phyloP scores from a whole-genome alignment of 2,888 invertebrate genomes.

The Busseola fusca region DNA sequence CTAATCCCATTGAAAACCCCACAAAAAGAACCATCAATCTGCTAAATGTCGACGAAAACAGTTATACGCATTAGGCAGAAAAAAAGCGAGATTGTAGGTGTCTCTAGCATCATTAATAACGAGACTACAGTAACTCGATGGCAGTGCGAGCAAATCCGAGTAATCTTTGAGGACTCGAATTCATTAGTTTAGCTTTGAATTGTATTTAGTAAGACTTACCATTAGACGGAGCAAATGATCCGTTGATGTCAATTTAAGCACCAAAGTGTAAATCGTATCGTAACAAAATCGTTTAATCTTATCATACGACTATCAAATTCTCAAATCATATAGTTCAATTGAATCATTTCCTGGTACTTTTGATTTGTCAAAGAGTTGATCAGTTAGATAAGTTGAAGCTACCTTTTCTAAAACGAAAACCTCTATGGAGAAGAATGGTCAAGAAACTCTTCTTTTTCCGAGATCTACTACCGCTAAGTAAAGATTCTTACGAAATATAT shows the following conservation, averaged over 20 bases:
- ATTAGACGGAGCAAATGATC: conserved; percentile 11
- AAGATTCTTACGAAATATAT: background rate
- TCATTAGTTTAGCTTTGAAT: conserved; percentile 48
- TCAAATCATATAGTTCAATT: background rate
- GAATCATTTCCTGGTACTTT: background rate
- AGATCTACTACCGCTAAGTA: background rate
- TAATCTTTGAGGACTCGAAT: conserved; percentile 61
- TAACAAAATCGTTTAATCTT: background rate
- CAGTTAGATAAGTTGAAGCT: background rate
- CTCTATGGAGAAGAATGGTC: background rate
- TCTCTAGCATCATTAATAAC: conserved; percentile 63
- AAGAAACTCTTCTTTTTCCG: background rate
- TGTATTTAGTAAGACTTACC: conserved; percentile 8
- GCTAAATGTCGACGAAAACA: conserved; percentile 44
- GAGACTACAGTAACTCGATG: conserved; percentile 53
- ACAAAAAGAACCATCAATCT: conserved; percentile 57
- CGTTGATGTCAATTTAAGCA: conserved; percentile 16
- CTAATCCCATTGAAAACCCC: conserved; percentile 47
- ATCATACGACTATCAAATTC: background rate
- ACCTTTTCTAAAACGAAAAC: background rate
- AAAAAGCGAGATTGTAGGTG: conserved; percentile 53
- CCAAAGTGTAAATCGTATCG: conserved; percentile 24
- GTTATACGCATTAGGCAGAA: conserved; percentile 47
- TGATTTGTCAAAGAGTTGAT: background rate
- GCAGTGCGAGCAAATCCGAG: conserved; percentile 57